Conservation (phyloP, 2,113 vertebrate genomes). For the Oreochromis niloticus region DNA sequence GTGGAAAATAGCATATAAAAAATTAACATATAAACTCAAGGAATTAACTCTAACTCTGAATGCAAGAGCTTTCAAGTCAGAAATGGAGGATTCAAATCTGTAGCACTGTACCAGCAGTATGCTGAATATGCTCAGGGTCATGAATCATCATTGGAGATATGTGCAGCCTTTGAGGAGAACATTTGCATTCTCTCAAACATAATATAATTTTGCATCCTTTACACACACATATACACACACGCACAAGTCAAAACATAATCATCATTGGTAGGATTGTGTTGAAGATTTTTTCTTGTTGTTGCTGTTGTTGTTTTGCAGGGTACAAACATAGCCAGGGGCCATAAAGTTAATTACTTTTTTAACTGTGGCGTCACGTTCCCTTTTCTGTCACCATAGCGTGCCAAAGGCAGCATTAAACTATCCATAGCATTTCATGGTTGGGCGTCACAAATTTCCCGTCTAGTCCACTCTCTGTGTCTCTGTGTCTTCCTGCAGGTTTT, state of each 20-base stretch:
- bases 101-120: background rate
- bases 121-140: background rate
- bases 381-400: constrained; percentile 1
- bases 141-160: background rate
- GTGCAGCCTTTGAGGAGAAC: background rate
- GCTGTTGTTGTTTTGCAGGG: background rate
- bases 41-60: background rate
- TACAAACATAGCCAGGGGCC: constrained; percentile 43
- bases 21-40: constrained; percentile 1
- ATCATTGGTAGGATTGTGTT: background rate
- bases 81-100: background rate
- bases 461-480: background rate
- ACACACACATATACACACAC: background rate
- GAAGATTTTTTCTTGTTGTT: constrained; percentile 14
- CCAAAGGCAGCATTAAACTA: background rate
- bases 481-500: background rate
- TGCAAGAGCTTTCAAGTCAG: background rate
- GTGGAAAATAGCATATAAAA: background rate
- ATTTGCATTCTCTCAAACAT: background rate
- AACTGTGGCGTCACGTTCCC: constrained; percentile 7
- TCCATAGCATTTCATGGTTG: background rate
- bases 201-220: background rate
- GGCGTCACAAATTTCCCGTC: background rate
- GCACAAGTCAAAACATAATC: background rate
- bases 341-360: constrained; percentile 54